Conservation (phyloP, 2,888 invertebrate genomes). For the Drosophila pseudotalamancana region DNA sequence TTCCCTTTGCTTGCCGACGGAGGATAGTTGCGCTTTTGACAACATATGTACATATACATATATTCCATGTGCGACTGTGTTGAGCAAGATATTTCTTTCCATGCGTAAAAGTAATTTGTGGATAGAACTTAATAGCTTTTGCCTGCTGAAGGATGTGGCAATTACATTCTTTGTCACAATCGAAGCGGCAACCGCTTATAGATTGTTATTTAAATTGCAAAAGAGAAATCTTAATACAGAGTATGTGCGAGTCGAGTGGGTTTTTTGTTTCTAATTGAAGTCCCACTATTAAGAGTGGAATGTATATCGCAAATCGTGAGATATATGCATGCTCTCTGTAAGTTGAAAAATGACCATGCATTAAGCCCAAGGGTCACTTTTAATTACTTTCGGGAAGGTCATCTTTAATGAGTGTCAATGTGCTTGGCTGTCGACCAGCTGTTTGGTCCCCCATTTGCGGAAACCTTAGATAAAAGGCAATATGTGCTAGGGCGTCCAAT, state of each 20-base stretch:
- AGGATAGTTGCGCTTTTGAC: no score
- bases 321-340: background rate
- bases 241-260: conserved; percentile 1
- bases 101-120: no score
- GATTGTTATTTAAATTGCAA: no score
- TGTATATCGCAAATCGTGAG: background rate
- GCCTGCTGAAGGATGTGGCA: no score
- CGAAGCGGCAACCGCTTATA: no score
- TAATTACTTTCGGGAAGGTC: conserved; percentile 83
- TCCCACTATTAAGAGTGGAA: background rate
- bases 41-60: no score
- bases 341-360: conserved; percentile 80
- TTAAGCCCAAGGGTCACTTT: conserved; percentile 81
- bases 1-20: background rate
- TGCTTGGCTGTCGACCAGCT: conserved; percentile 29
- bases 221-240: no score
- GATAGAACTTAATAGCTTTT: no score
- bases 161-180: no score
- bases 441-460: conserved; percentile 24
- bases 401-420: conserved; percentile 76
- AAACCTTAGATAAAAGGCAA: conserved; percentile 6
- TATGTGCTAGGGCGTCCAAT: conserved; percentile 24
- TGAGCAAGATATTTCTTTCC: no score
- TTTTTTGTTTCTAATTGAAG: background rate
- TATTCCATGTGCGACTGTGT: no score